Percentiles rank a stretch among this genome's conserved stretches.
phyloP scores from a whole-genome alignment of 2,797 vertebrate species.

The Sebastes minor region DNA sequence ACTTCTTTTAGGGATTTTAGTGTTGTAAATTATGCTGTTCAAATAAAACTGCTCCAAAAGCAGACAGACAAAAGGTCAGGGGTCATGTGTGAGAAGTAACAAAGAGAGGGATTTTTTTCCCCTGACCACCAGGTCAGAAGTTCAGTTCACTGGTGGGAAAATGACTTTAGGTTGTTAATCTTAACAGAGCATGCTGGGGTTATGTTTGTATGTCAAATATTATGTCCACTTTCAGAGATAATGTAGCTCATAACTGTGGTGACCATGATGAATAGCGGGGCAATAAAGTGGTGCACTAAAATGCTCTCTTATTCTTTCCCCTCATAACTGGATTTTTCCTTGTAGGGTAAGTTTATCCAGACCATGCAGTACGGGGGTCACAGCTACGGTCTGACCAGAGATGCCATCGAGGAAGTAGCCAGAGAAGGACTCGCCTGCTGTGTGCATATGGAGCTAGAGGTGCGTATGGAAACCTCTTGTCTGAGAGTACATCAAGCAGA shows the following conservation, averaged over 20 bases:
- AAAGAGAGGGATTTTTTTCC: constrained; percentile 19
- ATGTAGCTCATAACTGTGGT: constrained; percentile 11
- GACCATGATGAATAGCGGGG: constrained; percentile 4
- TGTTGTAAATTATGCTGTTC: constrained; percentile 2
- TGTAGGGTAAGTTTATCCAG: constrained; percentile 90
- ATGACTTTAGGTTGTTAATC: constrained; percentile 38
- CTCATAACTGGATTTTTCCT: constrained; percentile 2
- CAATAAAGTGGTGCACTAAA: constrained; percentile 22
- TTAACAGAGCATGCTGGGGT: constrained; percentile 21
- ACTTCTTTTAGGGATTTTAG: not conserved
- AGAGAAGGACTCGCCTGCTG: constrained; percentile 91
- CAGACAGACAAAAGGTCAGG: constrained; percentile 46
- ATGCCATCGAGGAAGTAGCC: constrained; percentile 88
- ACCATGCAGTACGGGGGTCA: constrained; percentile 85
- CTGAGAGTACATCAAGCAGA: not conserved
- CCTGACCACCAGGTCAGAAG: constrained; percentile 45
- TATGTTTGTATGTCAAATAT: constrained; percentile 8
- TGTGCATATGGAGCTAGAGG: constrained; percentile 93
- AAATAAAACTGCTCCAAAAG: constrained; percentile 35
- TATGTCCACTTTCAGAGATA: constrained; percentile 30
- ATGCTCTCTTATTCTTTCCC: not conserved
- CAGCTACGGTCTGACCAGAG: constrained; percentile 88
- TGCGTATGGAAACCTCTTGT: constrained; percentile 53
- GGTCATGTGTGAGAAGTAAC: constrained; percentile 56
- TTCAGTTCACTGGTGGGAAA: constrained; percentile 54